Conservation (phyloP, 2,888 invertebrate genomes). For the Lithophane socia region DNA sequence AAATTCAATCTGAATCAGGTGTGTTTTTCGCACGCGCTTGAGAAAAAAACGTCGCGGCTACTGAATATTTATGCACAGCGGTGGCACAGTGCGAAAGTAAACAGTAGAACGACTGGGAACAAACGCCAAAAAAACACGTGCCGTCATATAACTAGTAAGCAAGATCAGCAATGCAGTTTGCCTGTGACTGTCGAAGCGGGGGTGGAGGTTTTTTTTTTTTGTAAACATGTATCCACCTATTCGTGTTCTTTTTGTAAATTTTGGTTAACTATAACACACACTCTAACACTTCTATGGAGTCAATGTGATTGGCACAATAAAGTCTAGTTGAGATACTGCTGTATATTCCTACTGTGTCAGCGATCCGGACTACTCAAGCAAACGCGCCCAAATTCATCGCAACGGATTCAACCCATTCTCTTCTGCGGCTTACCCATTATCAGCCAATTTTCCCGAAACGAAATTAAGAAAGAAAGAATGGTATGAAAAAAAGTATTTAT, state of each 20-base stretch:
- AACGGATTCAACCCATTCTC: slow-evolving; percentile 69
- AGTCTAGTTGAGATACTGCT: slow-evolving; percentile 2
- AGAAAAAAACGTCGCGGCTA: slow-evolving; percentile 20
- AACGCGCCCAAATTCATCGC: slow-evolving; percentile 49
- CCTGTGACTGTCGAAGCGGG: neutral
- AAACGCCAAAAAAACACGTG: neutral
- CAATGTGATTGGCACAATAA: neutral
- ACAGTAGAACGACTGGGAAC: slow-evolving; percentile 5
- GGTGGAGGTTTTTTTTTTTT: neutral
- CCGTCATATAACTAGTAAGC: too few species aligned
- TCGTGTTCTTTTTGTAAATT: neutral
- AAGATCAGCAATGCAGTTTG: neutral
- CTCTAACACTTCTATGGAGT: neutral
- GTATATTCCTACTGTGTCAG: neutral
- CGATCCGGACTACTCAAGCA: slow-evolving; percentile 18
- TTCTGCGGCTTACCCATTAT: slow-evolving; percentile 72
- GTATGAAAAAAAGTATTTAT: slow-evolving; percentile 52
- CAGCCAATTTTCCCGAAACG: slow-evolving; percentile 77
- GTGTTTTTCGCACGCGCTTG: slow-evolving; percentile 17
- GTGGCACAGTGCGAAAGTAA: neutral
- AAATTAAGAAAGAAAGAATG: slow-evolving; percentile 75
- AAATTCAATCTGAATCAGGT: slow-evolving; percentile 43
- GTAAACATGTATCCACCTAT: neutral
- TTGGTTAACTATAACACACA: neutral
- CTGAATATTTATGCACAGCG: slow-evolving; percentile 45